phyloP scores from a whole-genome alignment of 2,888 invertebrate species.

The Erebia aethiops region DNA sequence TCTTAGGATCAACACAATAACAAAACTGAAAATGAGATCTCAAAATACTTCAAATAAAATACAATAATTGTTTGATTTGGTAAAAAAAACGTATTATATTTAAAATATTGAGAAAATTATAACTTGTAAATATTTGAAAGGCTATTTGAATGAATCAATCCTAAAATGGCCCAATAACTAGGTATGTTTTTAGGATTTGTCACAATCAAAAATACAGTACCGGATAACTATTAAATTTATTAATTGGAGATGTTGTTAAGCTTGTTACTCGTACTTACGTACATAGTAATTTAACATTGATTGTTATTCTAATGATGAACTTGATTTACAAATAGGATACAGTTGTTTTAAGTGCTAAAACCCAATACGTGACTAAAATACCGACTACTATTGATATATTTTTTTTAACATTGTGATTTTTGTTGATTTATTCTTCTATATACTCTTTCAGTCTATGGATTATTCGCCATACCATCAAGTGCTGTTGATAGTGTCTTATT shows the following conservation, averaged over 20 bases:
- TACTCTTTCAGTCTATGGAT: no score
- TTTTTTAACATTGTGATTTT: neutral
- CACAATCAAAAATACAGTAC: neutral
- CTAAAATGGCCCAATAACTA: no score
- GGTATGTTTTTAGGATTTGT: no score
- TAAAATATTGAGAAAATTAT: no score
- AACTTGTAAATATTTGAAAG: no score
- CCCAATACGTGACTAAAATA: conserved; percentile 1
- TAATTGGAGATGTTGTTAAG: neutral
- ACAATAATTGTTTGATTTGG: no score
- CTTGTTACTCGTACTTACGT: neutral
- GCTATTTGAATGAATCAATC: no score
- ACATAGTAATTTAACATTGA: conserved; percentile 8
- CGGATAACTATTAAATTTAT: conserved; percentile 4
- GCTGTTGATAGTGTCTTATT: neutral
- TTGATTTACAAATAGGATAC: conserved; percentile 24
- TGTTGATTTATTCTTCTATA: neutral
- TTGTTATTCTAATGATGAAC: conserved; percentile 22
- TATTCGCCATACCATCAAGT: neutral
- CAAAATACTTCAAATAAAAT: no score
- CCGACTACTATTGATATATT: conserved; percentile 2
- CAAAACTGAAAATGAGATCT: no score
- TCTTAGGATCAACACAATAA: no score
- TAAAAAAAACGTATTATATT: no score
- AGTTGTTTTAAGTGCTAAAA: conserved; percentile 16